Evolutionary conservation across 2,888 invertebrate species (phyloP).

Genomic region (Parelbella ahira): DNA sequence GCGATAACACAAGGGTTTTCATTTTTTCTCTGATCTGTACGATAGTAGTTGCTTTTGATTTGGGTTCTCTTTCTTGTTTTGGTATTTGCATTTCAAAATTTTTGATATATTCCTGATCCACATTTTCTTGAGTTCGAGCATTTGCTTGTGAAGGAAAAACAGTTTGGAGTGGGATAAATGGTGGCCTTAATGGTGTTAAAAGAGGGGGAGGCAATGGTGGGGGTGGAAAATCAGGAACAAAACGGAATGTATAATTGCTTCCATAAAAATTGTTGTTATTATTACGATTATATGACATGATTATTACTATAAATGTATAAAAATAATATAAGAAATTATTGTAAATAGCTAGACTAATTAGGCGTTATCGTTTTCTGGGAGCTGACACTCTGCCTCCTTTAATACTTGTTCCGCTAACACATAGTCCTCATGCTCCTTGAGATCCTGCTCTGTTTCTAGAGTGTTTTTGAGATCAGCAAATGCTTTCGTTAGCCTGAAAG

Average conservation of each 20-base stretch:
- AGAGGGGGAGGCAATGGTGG: conserved; percentile 41
- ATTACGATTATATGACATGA: conserved; percentile 66
- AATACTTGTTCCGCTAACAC: conserved; percentile 83
- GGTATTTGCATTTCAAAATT: conserved; percentile 39
- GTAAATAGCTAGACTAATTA: conserved; percentile 32
- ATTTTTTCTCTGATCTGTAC: conserved; percentile 43
- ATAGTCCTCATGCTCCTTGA: conserved; percentile 88
- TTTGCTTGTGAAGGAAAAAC: conserved; percentile 9
- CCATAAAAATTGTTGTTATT: conserved; percentile 55
- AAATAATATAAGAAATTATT: conserved; percentile 43
- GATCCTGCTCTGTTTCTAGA: conserved; percentile 87
- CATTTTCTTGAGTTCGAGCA: conserved; percentile 12
- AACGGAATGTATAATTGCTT: conserved; percentile 66
- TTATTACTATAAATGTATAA: conserved; percentile 44
- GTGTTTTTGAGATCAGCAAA: conserved; percentile 87
- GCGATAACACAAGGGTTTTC: conserved; percentile 34
- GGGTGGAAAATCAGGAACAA: conserved; percentile 43
- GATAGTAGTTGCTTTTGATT: conserved; percentile 38
- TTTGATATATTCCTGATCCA: conserved; percentile 51
- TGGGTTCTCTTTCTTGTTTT: conserved; percentile 23
- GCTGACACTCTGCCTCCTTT: conserved; percentile 83
- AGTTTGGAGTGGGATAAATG: conserved; percentile 31
- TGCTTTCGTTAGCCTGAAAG: conserved; percentile 84
- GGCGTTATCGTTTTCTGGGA: conserved; percentile 63
- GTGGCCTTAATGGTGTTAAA: conserved; percentile 33